A percentile compares a stretch with the other conserved stretches of the same genome.
Evolutionary conservation across 2,113 vertebrate species (phyloP).

Genomic region (Talpa occidentalis): DNA sequence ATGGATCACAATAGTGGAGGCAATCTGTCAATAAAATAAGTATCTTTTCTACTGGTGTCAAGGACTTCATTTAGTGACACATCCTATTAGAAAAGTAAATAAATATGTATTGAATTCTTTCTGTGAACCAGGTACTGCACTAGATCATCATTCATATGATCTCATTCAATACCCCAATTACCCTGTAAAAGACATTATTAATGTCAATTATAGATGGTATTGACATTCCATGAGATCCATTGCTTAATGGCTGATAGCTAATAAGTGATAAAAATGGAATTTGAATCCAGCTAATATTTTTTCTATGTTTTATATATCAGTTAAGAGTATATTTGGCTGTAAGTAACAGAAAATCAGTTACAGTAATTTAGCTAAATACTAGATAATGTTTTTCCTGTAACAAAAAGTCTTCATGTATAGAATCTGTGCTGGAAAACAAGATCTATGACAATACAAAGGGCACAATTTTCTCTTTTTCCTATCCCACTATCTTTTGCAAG

Average conservation of each 20-base stretch:
- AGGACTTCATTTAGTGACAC: not conserved
- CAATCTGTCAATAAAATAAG: not conserved
- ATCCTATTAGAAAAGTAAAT: not conserved
- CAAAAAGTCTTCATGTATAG: not conserved
- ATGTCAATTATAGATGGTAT: not conserved
- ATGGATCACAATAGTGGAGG: not conserved
- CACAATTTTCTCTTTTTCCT: not conserved
- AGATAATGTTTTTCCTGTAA: not conserved
- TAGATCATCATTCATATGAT: not conserved
- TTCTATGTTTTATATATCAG: not conserved
- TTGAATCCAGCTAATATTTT: not conserved
- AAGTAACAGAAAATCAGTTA: not conserved
- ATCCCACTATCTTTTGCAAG: not conserved
- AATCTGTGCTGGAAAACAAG: not conserved
- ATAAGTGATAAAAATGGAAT: not conserved
- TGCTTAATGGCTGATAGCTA: not conserved
- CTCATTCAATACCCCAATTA: not conserved
- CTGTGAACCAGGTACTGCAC: not conserved
- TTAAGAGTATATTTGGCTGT: not conserved
- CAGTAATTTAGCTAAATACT: not conserved
- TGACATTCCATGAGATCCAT: not conserved
- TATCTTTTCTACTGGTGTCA: not conserved
- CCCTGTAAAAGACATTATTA: not conserved
- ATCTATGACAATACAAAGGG: not conserved
- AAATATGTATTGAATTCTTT: not conserved